Percentiles rank a stretch among this genome's conserved stretches.
These are phyloP conservation scores for Argyrosomus regius DNA, from an alignment of 2,797 vertebrate species.

Conservation along the genomic window DNA sequence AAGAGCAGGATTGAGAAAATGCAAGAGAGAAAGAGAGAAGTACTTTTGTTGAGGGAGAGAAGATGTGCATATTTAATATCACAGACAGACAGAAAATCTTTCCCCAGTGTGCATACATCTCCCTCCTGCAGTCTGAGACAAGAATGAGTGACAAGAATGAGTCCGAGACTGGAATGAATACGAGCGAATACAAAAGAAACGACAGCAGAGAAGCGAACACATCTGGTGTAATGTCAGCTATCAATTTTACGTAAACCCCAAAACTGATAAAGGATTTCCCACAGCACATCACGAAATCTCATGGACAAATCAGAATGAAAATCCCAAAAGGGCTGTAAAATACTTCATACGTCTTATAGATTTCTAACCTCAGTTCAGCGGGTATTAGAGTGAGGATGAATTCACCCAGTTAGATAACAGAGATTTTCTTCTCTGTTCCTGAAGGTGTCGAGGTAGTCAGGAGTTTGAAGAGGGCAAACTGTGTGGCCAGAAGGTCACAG, in stretches of 20 bases:
- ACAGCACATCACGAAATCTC: constrained; percentile 47
- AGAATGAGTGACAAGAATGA: constrained; percentile 57
- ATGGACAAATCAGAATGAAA: constrained; percentile 45
- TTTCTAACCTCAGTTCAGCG: constrained; percentile 3
- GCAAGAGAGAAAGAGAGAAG: constrained; percentile 13
- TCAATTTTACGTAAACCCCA: constrained; percentile 46
- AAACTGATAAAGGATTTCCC: constrained; percentile 67
- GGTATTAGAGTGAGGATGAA: constrained; percentile 10
- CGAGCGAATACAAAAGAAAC: constrained; percentile 43
- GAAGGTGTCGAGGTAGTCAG: not conserved
- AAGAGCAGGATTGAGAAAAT: constrained; percentile 16
- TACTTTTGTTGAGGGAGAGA: constrained; percentile 46
- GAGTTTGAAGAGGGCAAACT: constrained; percentile 1
- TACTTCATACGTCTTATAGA: not conserved
- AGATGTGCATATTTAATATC: constrained; percentile 76
- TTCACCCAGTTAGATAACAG: not conserved
- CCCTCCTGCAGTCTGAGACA: constrained; percentile 52
- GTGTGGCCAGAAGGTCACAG: constrained; percentile 7
- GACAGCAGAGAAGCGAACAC: constrained; percentile 38
- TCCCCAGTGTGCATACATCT: constrained; percentile 65
- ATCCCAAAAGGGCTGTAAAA: constrained; percentile 24
- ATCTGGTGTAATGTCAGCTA: constrained; percentile 45
- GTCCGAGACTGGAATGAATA: constrained; percentile 26
- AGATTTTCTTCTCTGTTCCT: constrained; percentile 5
- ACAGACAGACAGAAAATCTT: constrained; percentile 73